Evolutionary conservation across 2,797 vertebrate genomes (phyloP).

Genomic region (Chloroceryle amazona): DNA sequence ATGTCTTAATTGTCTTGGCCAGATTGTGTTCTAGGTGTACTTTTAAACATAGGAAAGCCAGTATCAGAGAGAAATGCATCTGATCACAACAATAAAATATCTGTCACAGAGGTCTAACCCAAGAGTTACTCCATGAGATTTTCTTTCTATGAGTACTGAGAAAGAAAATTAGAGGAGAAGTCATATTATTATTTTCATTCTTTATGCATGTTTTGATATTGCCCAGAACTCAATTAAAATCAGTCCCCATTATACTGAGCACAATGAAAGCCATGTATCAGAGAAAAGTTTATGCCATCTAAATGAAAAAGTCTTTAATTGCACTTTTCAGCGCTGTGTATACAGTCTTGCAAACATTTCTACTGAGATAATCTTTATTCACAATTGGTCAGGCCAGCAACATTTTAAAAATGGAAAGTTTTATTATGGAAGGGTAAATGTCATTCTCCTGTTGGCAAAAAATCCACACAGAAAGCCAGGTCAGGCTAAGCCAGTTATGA

Average conservation of each 20-base stretch:
- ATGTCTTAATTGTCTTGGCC: neutral
- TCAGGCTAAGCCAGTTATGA: neutral
- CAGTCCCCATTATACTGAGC: constrained; percentile 21
- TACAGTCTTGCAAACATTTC: neutral
- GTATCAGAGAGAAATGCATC: neutral
- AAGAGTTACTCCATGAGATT: neutral
- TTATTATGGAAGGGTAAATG: constrained; percentile 2
- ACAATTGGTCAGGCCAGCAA: neutral
- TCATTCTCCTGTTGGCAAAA: neutral
- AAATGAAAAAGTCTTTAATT: constrained; percentile 40
- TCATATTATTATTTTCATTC: constrained; percentile 9
- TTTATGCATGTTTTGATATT: constrained; percentile 4
- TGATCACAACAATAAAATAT: neutral
- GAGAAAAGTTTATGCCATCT: neutral
- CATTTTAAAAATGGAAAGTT: neutral
- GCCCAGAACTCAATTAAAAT: constrained; percentile 52
- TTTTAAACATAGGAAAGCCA: neutral
- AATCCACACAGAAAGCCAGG: neutral
- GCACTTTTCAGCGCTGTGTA: neutral
- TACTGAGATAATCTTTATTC: neutral
- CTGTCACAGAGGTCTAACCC: neutral
- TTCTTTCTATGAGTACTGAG: neutral
- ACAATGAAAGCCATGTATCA: constrained; percentile 18
- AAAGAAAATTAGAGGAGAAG: neutral
- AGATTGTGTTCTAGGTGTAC: neutral